Evolutionary conservation across 2,888 invertebrate species (phyloP).

Genomic region (Vesta saturnalis): DNA sequence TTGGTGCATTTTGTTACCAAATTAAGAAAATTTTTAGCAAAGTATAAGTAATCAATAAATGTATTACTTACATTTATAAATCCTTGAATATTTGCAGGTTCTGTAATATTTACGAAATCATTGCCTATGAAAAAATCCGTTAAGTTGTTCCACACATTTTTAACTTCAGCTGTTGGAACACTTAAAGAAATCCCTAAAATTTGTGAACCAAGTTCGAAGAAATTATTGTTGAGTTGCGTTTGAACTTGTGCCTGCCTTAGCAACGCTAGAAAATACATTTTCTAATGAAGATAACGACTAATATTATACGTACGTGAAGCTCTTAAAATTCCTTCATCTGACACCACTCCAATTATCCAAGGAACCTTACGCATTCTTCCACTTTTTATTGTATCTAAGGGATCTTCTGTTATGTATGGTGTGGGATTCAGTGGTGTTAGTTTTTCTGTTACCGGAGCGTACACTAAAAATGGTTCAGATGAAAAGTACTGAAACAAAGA

Average conservation of each 20-base stretch:
- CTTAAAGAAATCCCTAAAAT: slow-evolving; percentile 45
- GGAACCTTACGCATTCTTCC: slow-evolving; percentile 63
- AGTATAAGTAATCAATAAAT: too few species aligned
- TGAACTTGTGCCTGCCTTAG: slow-evolving; percentile 43
- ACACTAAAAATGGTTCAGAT: slow-evolving; percentile 64
- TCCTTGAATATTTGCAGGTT: slow-evolving; percentile 48
- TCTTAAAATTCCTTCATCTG: slow-evolving; percentile 65
- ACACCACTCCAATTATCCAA: slow-evolving; percentile 63
- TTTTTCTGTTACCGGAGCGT: slow-evolving; percentile 62
- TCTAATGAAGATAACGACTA: not conserved
- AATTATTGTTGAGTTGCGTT: slow-evolving; percentile 48
- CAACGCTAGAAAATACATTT: slow-evolving; percentile 44
- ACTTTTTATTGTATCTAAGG: slow-evolving; percentile 56
- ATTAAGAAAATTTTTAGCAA: not conserved
- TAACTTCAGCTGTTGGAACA: slow-evolving; percentile 12
- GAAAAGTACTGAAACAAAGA: slow-evolving; percentile 63
- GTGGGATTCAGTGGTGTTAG: slow-evolving; percentile 52
- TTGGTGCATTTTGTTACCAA: too few species aligned
- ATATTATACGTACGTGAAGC: slow-evolving; percentile 55
- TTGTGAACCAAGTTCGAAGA: slow-evolving; percentile 46
- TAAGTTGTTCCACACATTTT: slow-evolving; percentile 34
- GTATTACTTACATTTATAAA: slow-evolving; percentile 51
- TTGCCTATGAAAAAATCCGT: slow-evolving; percentile 49
- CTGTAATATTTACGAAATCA: slow-evolving; percentile 41
- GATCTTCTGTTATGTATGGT: slow-evolving; percentile 63